Evolutionary conservation across 2,888 invertebrate genomes (phyloP).

Genomic region (Thecophora atra): DNA sequence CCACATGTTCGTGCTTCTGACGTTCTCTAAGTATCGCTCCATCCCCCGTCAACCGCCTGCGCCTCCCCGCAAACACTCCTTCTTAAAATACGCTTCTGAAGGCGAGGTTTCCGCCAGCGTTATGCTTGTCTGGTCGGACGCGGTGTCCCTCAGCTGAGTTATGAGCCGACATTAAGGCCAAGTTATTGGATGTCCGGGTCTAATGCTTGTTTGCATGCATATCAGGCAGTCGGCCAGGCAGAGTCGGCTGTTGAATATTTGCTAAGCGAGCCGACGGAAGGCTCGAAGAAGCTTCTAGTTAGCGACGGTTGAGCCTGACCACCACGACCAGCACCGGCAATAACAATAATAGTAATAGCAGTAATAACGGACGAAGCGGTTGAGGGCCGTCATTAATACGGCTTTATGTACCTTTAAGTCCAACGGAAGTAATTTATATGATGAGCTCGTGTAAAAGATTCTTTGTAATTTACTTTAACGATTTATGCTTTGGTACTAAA

Average conservation of each 20-base stretch:
- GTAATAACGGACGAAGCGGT: neutral
- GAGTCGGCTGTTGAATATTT: neutral
- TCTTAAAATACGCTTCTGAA: too few relatives aligned
- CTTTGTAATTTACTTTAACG: neutral
- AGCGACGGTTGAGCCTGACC: neutral
- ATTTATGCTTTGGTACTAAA: neutral
- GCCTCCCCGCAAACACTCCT: too few relatives aligned
- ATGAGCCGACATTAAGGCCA: constrained; percentile 32
- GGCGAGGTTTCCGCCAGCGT: neutral
- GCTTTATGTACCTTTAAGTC: neutral
- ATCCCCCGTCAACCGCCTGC: neutral
- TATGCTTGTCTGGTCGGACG: neutral
- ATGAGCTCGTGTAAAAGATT: neutral
- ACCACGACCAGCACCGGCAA: neutral
- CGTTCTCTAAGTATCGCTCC: neutral
- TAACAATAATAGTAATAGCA: neutral
- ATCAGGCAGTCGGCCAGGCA: neutral
- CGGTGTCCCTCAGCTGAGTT: constrained; percentile 21
- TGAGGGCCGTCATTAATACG: neutral
- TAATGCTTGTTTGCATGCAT: constrained; percentile 28
- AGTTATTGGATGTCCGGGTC: constrained; percentile 28
- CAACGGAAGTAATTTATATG: constrained; percentile 1
- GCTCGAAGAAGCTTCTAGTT: neutral
- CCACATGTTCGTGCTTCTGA: neutral
- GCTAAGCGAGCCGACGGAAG: neutral